Conservation (phyloP, 2,797 vertebrate species). For the Valencia hispanica region DNA sequence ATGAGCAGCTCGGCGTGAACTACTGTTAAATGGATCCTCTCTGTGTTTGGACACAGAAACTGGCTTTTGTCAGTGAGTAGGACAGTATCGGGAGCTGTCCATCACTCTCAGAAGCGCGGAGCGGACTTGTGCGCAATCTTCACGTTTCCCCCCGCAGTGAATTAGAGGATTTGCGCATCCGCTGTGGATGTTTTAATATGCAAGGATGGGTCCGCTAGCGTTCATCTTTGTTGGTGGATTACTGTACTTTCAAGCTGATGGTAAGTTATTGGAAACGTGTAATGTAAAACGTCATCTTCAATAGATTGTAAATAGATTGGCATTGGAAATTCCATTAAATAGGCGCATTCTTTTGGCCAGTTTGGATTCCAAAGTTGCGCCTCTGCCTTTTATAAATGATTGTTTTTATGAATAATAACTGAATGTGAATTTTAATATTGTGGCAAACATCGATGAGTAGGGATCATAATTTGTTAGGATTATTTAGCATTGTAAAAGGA, state of each 20-base stretch:
- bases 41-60: constrained; percentile 74
- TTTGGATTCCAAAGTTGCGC: background rate
- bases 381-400: background rate
- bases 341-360: background rate
- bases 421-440: background rate
- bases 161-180: constrained; percentile 82
- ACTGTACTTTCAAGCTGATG: constrained; percentile 88
- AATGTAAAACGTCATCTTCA: constrained; percentile 21
- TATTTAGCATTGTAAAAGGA: background rate
- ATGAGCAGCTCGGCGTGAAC: constrained; percentile 73
- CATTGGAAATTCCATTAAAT: background rate
- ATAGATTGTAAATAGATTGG: background rate
- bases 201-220: constrained; percentile 94
- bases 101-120: constrained; percentile 64
- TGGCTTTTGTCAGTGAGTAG: constrained; percentile 80
- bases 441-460: background rate
- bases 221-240: constrained; percentile 93
- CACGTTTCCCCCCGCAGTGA: constrained; percentile 44
- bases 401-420: too few relatives aligned
- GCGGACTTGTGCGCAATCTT: constrained; percentile 49
- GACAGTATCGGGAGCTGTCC: constrained; percentile 68
- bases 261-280: constrained; percentile 82
- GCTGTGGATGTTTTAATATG: constrained; percentile 92
- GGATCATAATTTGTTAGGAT: background rate
- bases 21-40: constrained; percentile 75